These are phyloP conservation scores for Tragelaphus eurycerus DNA, from an alignment of 2,797 vertebrate species.

Conservation along the genomic window DNA sequence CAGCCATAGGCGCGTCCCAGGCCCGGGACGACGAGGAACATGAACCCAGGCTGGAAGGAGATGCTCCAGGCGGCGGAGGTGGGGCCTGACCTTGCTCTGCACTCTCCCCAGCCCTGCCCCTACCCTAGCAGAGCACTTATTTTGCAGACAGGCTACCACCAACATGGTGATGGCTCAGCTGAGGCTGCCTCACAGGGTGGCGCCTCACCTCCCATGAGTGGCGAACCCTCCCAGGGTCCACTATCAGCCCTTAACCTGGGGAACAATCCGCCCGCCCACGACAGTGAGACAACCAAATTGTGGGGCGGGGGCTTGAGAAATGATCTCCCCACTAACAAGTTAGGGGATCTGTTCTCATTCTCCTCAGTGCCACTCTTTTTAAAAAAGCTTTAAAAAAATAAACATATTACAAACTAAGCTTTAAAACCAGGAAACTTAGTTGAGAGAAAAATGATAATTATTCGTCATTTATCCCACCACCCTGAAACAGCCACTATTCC, in stretches of 20 bases:
- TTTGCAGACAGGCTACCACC: neutral
- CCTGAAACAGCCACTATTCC: neutral
- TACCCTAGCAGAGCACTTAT: neutral
- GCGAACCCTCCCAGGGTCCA: rapidly evolving
- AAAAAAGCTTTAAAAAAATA: neutral
- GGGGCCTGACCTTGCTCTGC: neutral
- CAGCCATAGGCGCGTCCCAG: neutral
- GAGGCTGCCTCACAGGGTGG: neutral
- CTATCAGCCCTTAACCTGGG: neutral
- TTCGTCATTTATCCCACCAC: neutral
- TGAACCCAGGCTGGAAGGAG: neutral
- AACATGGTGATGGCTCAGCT: neutral
- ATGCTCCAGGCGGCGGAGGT: rapidly evolving
- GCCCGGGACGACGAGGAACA: rapidly evolving
- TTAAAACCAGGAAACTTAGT: neutral
- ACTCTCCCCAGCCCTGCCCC: rapidly evolving
- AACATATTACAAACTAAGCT: neutral
- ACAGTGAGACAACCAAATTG: neutral
- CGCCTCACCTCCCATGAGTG: neutral
- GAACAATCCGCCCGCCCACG: neutral
- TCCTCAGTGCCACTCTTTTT: neutral
- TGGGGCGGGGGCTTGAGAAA: neutral
- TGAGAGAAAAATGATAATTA: neutral
- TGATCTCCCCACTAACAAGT: neutral
- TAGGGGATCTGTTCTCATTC: neutral